Base-by-base conservation (phyloP, 2,797 vertebrate genomes). In the Rhadinocentrus ornatus region DNA sequence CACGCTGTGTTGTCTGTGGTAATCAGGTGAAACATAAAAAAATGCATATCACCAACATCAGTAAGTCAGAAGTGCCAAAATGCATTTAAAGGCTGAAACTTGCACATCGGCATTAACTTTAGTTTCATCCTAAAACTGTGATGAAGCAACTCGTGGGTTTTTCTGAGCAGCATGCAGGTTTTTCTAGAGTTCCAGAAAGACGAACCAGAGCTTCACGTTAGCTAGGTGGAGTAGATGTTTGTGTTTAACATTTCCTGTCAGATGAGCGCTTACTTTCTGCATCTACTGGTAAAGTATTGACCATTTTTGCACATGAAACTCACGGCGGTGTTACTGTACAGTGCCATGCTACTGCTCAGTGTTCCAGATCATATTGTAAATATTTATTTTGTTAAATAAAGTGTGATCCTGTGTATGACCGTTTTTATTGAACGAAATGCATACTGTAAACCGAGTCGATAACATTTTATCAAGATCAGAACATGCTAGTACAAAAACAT, bases 351-450 rank as follows among this genome's bases (percentile, higher is more conserved):
- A 76, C 73, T 87, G 91, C 83, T 77, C 85, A 80, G 68, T 90
- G 87, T 86, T 77, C 39, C 76, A 78, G 79, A 90, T 87, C 83
- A 80, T 80, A 80, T 69, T 93, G 87, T 92, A 90, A 80, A 91
- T 92, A 92, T 92, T 89, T 93, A 93, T 94, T 94, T 95, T 93
- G 80, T 86, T 88, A 92, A 91, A 87, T 69, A 72, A 87, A 90
- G 80, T 80, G 70, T 86, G 70, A 82, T 65, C 44, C 71, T 70
- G 86, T 87, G 83, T 44, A 15, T 1, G 29, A 75, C 31, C 3
- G 4, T 26, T 46, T 31, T 70, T 26, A 29, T 72, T 54, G 9
- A 18, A 34, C n/a, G 22, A 12, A 24, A 31, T 37, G 35, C 34
- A 22, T 37, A 18, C 57, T 22, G 2, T 16, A 41, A 41, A 50